Percentiles rank a stretch among this genome's conserved stretches.
These are phyloP conservation scores for Coelogynopora nodosa DNA, from an alignment of 2,888 invertebrate genomes.

Conservation along the genomic window DNA sequence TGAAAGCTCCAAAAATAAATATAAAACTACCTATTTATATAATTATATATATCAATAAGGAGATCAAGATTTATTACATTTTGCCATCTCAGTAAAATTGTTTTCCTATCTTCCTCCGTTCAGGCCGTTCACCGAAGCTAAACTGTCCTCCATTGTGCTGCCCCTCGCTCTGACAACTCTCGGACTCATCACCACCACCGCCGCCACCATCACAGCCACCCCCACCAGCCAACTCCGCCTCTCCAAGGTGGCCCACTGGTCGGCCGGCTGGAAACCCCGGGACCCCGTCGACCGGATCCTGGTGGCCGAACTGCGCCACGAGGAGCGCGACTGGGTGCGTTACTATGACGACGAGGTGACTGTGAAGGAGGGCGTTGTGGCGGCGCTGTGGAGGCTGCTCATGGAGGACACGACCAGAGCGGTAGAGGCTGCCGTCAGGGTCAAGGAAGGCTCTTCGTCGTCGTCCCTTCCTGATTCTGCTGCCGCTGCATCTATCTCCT, in stretches of 20 bases:
- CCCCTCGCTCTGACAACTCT: neutral
- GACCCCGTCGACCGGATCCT: neutral
- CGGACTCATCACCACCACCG: neutral
- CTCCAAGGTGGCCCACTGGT: constrained; percentile 2
- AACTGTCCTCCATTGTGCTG: neutral
- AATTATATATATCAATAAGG: too few relatives aligned
- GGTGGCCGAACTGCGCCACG: neutral
- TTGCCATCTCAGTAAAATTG: too few relatives aligned
- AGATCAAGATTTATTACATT: too few relatives aligned
- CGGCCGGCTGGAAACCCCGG: neutral
- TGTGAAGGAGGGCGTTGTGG: neutral
- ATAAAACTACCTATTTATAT: too few relatives aligned
- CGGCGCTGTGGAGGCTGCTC: neutral
- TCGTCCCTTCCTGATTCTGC: too few relatives aligned
- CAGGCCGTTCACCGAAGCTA: neutral
- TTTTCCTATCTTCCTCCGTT: too few relatives aligned
- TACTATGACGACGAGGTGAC: neutral
- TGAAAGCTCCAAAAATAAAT: too few relatives aligned
- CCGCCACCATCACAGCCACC: neutral
- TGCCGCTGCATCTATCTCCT: too few relatives aligned
- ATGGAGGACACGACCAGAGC: neutral
- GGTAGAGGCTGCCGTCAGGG: too few relatives aligned
- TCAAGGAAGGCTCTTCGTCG: too few relatives aligned
- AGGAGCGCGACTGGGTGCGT: neutral
- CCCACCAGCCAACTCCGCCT: neutral